These are phyloP conservation scores for Charadrius vociferus DNA, from an alignment of 2,113 vertebrate species.

Conservation along the genomic window DNA sequence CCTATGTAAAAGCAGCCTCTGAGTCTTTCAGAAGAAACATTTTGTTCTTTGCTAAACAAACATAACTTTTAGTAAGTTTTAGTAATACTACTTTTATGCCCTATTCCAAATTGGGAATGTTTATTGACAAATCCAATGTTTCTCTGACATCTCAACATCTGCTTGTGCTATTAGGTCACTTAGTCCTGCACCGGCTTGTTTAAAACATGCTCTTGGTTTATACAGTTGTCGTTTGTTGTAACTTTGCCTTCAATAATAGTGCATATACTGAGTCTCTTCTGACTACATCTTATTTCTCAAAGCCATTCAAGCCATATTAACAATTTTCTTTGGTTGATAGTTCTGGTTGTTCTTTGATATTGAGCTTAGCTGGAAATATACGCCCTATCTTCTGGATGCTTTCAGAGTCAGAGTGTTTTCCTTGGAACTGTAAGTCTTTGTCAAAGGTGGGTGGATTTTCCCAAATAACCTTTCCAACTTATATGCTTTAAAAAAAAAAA, in stretches of 20 bases:
- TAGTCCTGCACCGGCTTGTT: not conserved
- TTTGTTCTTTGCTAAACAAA: not conserved
- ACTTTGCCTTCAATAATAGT: not conserved
- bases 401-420: not conserved
- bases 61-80: not conserved
- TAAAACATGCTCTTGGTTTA: not conserved
- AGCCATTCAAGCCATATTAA: not conserved
- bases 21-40: not conserved
- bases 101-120: not conserved
- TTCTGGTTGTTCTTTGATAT: not conserved
- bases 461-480: not conserved
- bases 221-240: not conserved
- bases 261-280: not conserved
- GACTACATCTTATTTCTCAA: not conserved
- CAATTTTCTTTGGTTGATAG: not conserved
- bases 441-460: not conserved
- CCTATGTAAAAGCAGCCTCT: not conserved
- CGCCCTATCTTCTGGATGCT: not conserved
- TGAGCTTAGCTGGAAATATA: not conserved
- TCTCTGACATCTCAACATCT: not conserved
- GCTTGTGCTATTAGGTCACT: not conserved
- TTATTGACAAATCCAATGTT: not conserved
- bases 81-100: not conserved
- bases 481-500: not conserved
- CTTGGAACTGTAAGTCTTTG: not conserved